Evolutionary conservation across 2,888 invertebrate genomes (phyloP).

Genomic region (Himalopsyche anomala): DNA sequence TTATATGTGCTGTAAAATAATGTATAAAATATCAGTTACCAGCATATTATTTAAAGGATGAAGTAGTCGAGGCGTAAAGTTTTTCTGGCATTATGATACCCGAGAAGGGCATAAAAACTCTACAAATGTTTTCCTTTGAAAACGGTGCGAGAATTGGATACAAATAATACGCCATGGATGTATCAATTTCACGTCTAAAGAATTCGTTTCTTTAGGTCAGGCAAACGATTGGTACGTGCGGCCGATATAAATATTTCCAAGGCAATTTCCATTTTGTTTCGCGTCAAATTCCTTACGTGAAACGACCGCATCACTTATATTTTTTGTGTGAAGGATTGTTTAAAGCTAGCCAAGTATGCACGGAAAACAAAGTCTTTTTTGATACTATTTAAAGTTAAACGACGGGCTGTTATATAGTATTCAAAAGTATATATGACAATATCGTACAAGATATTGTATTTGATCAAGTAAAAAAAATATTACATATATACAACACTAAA

Average conservation of each 20-base stretch:
- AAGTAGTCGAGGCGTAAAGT: constrained; percentile 46
- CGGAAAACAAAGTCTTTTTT: too few species aligned
- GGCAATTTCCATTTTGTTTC: constrained; percentile 62
- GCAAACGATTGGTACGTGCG: constrained; percentile 63
- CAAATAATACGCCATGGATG: constrained; percentile 57
- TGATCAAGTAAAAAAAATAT: too few species aligned
- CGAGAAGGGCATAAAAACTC: constrained; percentile 48
- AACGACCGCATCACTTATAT: constrained; percentile 44
- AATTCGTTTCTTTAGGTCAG: constrained; percentile 64
- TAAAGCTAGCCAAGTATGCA: not conserved
- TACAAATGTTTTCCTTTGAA: constrained; percentile 54
- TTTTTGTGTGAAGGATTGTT: not conserved
- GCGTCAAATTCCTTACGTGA: constrained; percentile 57
- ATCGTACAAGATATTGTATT: too few species aligned
- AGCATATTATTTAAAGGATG: constrained; percentile 11
- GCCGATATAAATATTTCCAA: constrained; percentile 62
- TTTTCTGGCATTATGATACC: constrained; percentile 52
- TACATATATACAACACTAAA: too few species aligned
- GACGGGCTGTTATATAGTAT: too few species aligned
- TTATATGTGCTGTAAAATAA: not conserved
- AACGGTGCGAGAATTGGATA: constrained; percentile 54
- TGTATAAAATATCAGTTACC: constrained; percentile 5
- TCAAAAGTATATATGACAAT: too few species aligned
- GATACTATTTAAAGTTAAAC: too few species aligned
- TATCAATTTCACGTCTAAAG: constrained; percentile 65